Evolutionary conservation across 2,797 vertebrate species (phyloP), one percentile per base, ranked within the genome.

Genomic region (Tapirus indicus): DNA sequence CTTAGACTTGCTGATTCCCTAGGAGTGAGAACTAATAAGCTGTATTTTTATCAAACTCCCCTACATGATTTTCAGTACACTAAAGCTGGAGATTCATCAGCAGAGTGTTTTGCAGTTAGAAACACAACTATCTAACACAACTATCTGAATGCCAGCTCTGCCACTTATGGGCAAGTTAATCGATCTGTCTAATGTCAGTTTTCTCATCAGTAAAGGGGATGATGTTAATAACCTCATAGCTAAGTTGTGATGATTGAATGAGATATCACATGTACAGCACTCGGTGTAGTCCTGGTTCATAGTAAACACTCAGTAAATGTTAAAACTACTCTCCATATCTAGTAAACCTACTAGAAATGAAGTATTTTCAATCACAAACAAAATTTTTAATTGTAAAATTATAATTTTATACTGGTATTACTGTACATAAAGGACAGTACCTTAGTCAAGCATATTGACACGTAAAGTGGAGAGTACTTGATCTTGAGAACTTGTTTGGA

Each of bases 51-150:
- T 69, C 44, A 47, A 79, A 86, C 21, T 89, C 3, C 32, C 7
- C 21, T 71, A 47, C 54, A 52, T 95, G 29, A 68, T 47, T 80
- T 85, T 94, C 58, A 54, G 41, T 74, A 20, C 52, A 49, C 20
- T n/a, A 80, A 92, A 54, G 2, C 13, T 60, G 78, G n/a, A 47
- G 5, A 69, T 69, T 83, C 14, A 79, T 7, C 12, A 17, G 17
- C 38, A 44, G 16, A 47, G 18, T 32, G 6, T 66, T 69, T 92
- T 72, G 27, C 35, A 69, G 13, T 72, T 54, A 66, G 29, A 8
- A 74, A 83, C 91, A 83, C 75, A 87, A 60, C 32, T 21, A 78
- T 75, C 52, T 69, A 74, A 83, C 91, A 83, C 75, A 87, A 60
- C 32, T 21, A 78, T 75, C 52, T 69, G 35, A 85, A 75, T 47